Evolutionary conservation across 2,113 vertebrate genomes (phyloP), one percentile per base, ranked within the genome.

Genomic region (Suricata suricatta): DNA sequence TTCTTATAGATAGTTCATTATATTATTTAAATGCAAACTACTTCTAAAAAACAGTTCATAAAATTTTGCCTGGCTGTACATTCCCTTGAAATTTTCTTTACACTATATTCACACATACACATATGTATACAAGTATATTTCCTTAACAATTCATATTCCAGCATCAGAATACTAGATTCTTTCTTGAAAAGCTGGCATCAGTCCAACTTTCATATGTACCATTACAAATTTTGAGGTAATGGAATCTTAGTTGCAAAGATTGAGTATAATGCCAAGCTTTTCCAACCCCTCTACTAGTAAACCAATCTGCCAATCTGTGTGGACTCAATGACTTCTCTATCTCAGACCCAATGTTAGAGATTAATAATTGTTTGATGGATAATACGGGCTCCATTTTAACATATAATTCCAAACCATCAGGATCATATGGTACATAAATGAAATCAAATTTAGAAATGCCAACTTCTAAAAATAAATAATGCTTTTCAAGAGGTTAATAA

Each of bases 381-480:
- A 14, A 41, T 63, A 44, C 0, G 9, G 57, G 44, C 71, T 95
- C 93, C 88, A 96, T 84, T 93, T 96, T 54, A 93, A 80, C 17
- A 90, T 88, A 29, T 77, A 94, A 96, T 27, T 79, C 31, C 31
- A 93, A 52, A 92, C 33, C 6, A 92, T 64, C 6, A 88, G 72
- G 69, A 96, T 23, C 17, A 81, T 19, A 74, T 63, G n/a, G 85
- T 68, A 12, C 50, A 88, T 87, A 93, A 80, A 79, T 90, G 81
- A 94, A 86, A 93, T 3, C 21, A 97, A 80, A 87, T 74, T 50
- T 87, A n/a, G 64, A 93, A 88, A 93, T 71, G 52, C 10, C 52
- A 41, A 82, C 89, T 96, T 90, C 52, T 92, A 94, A 95, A 85
- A 98, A 90, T 60, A 89, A 66, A 83, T 17, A 92, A 91, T 82